Evolutionary conservation across 2,797 vertebrate species (phyloP).

Genomic region (Triplophysa yarkandensis): DNA sequence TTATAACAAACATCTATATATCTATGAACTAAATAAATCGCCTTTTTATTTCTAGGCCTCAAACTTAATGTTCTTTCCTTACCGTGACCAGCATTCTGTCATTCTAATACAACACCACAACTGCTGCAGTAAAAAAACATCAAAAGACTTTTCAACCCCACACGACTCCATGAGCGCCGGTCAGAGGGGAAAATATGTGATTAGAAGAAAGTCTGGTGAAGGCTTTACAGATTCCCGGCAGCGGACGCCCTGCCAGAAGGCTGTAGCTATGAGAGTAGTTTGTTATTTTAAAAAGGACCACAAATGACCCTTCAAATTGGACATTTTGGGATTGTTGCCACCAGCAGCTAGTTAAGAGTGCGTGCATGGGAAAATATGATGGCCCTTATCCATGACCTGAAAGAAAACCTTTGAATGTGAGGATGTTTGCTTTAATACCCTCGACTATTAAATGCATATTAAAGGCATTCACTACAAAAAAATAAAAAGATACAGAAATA

Average conservation of each 20-base stretch:
- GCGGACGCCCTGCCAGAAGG: constrained; percentile 37
- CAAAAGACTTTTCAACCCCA: constrained; percentile 35
- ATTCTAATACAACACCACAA: constrained; percentile 32
- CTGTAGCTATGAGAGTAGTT: constrained; percentile 48
- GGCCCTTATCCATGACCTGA: constrained; percentile 38
- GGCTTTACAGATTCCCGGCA: constrained; percentile 31
- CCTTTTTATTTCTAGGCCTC: background rate
- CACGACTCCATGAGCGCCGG: constrained; percentile 28
- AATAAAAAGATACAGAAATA: constrained; percentile 24
- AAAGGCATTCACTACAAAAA: constrained; percentile 23
- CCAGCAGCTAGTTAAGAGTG: constrained; percentile 42
- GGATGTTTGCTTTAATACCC: constrained; percentile 39
- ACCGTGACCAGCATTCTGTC: background rate
- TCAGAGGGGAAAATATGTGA: constrained; percentile 19
- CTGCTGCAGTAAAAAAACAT: constrained; percentile 6
- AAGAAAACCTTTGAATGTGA: constrained; percentile 39
- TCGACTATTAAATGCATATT: constrained; percentile 42
- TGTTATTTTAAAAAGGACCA: constrained; percentile 50
- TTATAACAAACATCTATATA: background rate
- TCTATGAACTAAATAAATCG: background rate
- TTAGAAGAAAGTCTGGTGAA: constrained; percentile 38
- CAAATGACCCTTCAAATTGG: constrained; percentile 55
- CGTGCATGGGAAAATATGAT: constrained; percentile 34
- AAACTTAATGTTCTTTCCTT: background rate
- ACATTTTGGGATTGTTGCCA: constrained; percentile 49